These are phyloP conservation scores for Catharus minimus DNA, from an alignment of 2,113 vertebrate species.

Conservation along the genomic window DNA sequence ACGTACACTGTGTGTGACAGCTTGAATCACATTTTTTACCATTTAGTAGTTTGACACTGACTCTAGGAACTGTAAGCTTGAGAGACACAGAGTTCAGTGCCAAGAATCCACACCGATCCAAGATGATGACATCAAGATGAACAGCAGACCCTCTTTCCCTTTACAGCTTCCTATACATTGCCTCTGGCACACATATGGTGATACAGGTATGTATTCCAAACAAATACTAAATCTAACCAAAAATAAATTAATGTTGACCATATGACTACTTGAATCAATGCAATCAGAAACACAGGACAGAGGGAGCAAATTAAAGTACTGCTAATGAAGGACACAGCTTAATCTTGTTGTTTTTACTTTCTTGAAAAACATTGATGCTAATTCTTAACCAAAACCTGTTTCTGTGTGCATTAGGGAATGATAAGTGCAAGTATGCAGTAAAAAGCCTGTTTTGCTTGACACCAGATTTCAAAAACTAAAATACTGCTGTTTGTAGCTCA, in stretches of 20 bases:
- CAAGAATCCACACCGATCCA: background rate
- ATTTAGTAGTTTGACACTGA: background rate
- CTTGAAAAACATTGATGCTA: accelerated
- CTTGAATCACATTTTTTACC: background rate
- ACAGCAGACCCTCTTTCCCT: background rate
- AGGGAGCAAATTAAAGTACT: background rate
- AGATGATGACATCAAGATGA: background rate
- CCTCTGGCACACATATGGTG: background rate
- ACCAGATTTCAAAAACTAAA: background rate
- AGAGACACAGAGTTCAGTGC: background rate
- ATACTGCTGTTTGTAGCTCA: background rate
- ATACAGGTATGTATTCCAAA: background rate
- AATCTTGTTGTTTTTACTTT: accelerated
- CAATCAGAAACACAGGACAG: background rate
- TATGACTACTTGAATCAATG: background rate
- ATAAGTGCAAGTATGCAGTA: background rate
- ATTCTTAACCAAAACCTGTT: background rate
- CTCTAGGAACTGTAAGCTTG: background rate
- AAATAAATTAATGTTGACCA: background rate
- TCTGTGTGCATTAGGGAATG: background rate
- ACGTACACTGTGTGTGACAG: background rate
- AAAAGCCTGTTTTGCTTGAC: background rate
- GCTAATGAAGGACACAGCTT: background rate
- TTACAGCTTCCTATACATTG: background rate
- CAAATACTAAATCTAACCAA: background rate